phyloP scores from a whole-genome alignment of 2,888 invertebrate species.

The Gastracanthus pulcherrimus region DNA sequence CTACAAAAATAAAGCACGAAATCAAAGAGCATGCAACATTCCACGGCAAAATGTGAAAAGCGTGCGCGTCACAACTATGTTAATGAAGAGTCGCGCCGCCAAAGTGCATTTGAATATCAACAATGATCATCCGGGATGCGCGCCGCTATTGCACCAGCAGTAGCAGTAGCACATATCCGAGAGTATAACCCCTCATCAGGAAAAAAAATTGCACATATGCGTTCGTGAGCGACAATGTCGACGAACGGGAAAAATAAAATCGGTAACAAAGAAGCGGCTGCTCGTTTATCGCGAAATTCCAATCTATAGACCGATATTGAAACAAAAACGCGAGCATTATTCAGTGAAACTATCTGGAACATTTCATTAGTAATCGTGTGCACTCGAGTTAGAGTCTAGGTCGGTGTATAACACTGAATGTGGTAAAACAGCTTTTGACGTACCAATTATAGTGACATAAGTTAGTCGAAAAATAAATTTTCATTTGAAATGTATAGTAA shows the following conservation, averaged over 20 bases:
- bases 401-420: too few relatives aligned
- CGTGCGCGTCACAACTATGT: not conserved
- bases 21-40: not conserved
- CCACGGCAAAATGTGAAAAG: not conserved
- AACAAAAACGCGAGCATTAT: too few relatives aligned
- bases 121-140: conserved; percentile 54
- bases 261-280: not conserved
- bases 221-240: not conserved
- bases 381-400: too few relatives aligned
- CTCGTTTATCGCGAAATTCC: too few relatives aligned
- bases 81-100: conserved; percentile 2
- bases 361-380: too few relatives aligned
- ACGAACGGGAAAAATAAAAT: not conserved
- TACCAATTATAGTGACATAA: too few relatives aligned
- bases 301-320: too few relatives aligned
- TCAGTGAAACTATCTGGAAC: too few relatives aligned
- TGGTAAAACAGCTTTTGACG: too few relatives aligned
- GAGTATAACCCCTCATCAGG: not conserved
- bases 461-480: too few relatives aligned
- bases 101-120: conserved; percentile 48
- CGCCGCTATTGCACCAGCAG: not conserved
- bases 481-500: too few relatives aligned
- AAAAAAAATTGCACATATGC: not conserved
- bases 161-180: not conserved
- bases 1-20: not conserved